Base-by-base conservation (phyloP, 1,140 invertebrate species). In the Conus betulinus region DNA sequence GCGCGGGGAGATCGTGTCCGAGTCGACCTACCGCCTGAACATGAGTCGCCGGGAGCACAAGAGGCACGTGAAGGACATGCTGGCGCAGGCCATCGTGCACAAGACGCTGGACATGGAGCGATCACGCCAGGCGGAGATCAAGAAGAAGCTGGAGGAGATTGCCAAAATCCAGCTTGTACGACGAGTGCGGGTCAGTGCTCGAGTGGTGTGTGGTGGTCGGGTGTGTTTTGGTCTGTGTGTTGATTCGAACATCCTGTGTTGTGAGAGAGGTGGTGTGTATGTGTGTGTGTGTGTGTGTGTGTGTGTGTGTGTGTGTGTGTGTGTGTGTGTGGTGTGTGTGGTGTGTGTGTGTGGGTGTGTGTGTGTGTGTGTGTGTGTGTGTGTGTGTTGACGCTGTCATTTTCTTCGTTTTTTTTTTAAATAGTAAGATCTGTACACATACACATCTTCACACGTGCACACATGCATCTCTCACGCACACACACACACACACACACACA, bases 1-100 rank as follows among this genome's bases (percentile, higher is more conserved):
- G 87, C 60, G 91, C 67, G 95, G 95, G 13, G 88, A 94, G 67
- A 92, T 95, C 60, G 88, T 95, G 7, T 91, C 94, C 4, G 95
- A 95, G 84, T 92, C 93, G 51, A 94, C 93, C 51, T 95, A 94
- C 88, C 88, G 94, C n/a, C 84, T 95, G 17, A 95, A 94, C 85
- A 94, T 94, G 92, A 93, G 93, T 4, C 90, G 93, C 6, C 93
- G 93, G 71, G 94, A 95, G 89, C 95, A 95, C 90, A 94, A 94
- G 89, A 93, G 93, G 83, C 93, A 95, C 78, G 94, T 95, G 13
- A 95, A 94, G 67, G 92, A 95, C 71, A 91, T 94, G 52, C 88
- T 95, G 52, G 94, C 95, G 11, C 94, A 95, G 88, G 94, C 94
- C 23, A 95, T 95, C 55, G 94, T 95, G 8, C 93, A 95, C 90